Evolutionary conservation across 1,140 invertebrate genomes (phyloP).

Genomic region (Oreohelix idahoensis): DNA sequence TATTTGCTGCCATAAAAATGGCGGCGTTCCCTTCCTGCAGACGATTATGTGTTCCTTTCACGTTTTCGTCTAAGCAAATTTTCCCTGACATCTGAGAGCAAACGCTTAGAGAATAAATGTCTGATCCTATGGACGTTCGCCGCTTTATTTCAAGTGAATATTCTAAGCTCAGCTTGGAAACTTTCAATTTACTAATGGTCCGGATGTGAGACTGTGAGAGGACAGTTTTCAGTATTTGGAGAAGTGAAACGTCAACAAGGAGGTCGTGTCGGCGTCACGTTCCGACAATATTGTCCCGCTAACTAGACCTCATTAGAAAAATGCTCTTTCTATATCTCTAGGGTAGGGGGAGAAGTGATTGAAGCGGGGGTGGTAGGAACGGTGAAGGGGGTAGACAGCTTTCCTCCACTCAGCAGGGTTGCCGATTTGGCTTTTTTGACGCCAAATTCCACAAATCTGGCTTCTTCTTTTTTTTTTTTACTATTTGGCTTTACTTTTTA

Average conservation of each 20-base stretch:
- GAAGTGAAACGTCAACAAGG: background rate
- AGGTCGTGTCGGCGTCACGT: background rate
- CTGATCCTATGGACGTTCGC: background rate
- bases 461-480: no score
- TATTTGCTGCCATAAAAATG: background rate
- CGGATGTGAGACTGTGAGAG: background rate
- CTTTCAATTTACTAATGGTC: background rate
- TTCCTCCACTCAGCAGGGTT: no score
- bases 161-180: background rate
- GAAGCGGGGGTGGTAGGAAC: no score
- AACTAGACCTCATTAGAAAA: no score
- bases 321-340: no score
- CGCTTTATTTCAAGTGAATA: background rate
- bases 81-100: background rate
- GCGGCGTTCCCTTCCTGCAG: background rate
- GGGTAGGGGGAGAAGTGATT: no score
- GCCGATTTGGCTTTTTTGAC: no score
- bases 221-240: background rate
- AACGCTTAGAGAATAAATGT: background rate
- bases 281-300: conserved; percentile 4
- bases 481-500: no score
- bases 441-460: no score
- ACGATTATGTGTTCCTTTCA: background rate
- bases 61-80: background rate
- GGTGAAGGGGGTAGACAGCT: no score